A percentile compares a stretch with the other conserved stretches of the same genome.
These are phyloP conservation scores for Brachionus angularis DNA, from an alignment of 1,140 invertebrate species.

Conservation along the genomic window DNA sequence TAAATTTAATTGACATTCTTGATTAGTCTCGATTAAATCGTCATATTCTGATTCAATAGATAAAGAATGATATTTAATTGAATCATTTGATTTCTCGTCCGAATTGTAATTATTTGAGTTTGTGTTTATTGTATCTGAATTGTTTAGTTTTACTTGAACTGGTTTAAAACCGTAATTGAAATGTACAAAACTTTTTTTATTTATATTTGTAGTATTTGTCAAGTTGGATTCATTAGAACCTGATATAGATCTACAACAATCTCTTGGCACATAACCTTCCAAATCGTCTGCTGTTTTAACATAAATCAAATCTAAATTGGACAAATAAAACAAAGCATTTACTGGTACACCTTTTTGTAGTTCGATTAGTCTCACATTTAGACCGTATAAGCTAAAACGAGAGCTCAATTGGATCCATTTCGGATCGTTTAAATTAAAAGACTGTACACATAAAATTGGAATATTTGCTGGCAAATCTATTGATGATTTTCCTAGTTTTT, in stretches of 20 bases:
- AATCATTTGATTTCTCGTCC: constrained; percentile 42
- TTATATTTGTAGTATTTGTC: neutral
- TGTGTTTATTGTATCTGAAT: constrained; percentile 36
- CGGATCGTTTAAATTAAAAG: constrained; percentile 23
- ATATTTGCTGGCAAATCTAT: constrained; percentile 33
- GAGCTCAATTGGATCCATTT: constrained; percentile 24
- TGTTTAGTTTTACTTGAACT: neutral
- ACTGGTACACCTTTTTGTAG: constrained; percentile 30
- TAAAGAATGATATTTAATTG: constrained; percentile 39
- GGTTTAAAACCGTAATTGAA: constrained; percentile 26
- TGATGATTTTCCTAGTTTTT: constrained; percentile 23
- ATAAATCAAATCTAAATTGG: constrained; percentile 36
- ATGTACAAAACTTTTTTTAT: neutral
- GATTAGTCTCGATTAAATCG: constrained; percentile 2
- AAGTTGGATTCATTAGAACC: neutral
- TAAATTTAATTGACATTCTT: neutral
- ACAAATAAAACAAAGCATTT: constrained; percentile 27
- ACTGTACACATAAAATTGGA: constrained; percentile 12
- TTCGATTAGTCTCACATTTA: constrained; percentile 35
- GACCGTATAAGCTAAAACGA: neutral
- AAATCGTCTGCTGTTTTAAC: constrained; percentile 36
- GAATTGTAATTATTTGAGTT: constrained; percentile 38
- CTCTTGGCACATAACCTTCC: constrained; percentile 34
- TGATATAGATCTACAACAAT: constrained; percentile 21
- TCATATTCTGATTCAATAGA: constrained; percentile 38